phyloP scores from a whole-genome alignment of 2,888 invertebrate genomes.

The Rhingia rostrata region DNA sequence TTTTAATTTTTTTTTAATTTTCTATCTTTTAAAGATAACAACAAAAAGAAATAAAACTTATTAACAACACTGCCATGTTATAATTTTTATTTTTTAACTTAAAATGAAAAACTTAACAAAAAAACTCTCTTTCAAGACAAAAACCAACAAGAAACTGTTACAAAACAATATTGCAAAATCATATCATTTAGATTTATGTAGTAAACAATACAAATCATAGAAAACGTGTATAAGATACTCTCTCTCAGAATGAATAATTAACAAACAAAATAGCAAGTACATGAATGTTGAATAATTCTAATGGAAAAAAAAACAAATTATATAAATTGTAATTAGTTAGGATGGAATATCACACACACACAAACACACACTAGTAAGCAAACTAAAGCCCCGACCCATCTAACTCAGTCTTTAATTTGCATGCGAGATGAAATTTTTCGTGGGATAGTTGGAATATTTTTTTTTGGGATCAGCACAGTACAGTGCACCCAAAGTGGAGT shows the following conservation, averaged over 20 bases:
- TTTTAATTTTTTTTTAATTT: constrained; percentile 9
- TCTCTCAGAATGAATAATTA: constrained; percentile 64
- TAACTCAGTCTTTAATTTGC: constrained; percentile 12
- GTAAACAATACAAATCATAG: constrained; percentile 63
- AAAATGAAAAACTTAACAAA: not conserved
- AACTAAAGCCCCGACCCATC: constrained; percentile 35
- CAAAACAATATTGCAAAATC: constrained; percentile 75
- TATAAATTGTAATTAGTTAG: constrained; percentile 55
- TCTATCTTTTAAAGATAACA: constrained; percentile 8
- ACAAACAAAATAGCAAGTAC: constrained; percentile 59
- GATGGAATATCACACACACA: constrained; percentile 53
- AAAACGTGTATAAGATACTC: constrained; percentile 74
- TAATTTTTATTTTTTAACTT: constrained; percentile 47
- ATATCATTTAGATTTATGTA: constrained; percentile 75
- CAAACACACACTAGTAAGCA: constrained; percentile 36
- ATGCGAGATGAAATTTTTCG: not conserved
- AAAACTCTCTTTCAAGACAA: constrained; percentile 48
- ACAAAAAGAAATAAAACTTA: constrained; percentile 39
- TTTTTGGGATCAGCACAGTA: not conserved
- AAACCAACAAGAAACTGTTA: constrained; percentile 50
- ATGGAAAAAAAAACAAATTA: constrained; percentile 37
- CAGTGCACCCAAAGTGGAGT: not conserved
- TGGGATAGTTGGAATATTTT: constrained; percentile 6
- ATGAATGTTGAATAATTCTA: constrained; percentile 68
- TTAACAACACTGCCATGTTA: constrained; percentile 73